phyloP scores from a whole-genome alignment of 2,113 vertebrate genomes.

The Labrus mixtus region DNA sequence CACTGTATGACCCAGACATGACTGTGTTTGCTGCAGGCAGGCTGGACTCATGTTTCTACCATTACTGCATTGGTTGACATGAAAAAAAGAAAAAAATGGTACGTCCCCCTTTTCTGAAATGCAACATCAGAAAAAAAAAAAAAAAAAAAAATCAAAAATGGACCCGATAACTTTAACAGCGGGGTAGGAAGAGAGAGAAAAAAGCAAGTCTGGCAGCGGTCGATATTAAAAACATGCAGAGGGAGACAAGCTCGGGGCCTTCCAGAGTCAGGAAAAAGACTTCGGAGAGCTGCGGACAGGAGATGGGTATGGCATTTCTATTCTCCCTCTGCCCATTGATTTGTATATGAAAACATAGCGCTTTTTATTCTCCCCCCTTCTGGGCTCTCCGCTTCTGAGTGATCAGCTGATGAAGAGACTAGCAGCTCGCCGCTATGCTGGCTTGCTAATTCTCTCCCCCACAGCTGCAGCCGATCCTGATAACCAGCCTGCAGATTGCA shows the following conservation, averaged over 20 bases:
- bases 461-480: constrained; percentile 95
- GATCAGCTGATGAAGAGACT: constrained; percentile 99
- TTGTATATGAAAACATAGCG: constrained; percentile 99
- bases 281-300: constrained; percentile 88
- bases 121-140: constrained; percentile 60
- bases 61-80: constrained; percentile 2
- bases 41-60: constrained; percentile 15
- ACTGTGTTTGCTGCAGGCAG: constrained; percentile 31
- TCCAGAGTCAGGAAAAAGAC: constrained; percentile 92
- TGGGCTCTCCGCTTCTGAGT: constrained; percentile 94
- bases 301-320: constrained; percentile 90
- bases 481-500: constrained; percentile 95
- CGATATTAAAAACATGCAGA: constrained; percentile 94
- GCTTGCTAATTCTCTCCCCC: constrained; percentile 99
- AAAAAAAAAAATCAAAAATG: constrained; percentile 70
- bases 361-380: constrained; percentile 89
- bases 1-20: constrained; percentile 10
- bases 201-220: constrained; percentile 87
- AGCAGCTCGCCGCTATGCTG: constrained; percentile 99
- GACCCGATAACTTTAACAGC: constrained; percentile 87
- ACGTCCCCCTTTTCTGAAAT: constrained; percentile 23
- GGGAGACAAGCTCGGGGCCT: constrained; percentile 92
- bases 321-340: constrained; percentile 93
- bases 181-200: constrained; percentile 76
- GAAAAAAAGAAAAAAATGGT: too few relatives aligned